Conservation (phyloP, 2,797 vertebrate genomes). For the Buphagus erythrorhynchus region DNA sequence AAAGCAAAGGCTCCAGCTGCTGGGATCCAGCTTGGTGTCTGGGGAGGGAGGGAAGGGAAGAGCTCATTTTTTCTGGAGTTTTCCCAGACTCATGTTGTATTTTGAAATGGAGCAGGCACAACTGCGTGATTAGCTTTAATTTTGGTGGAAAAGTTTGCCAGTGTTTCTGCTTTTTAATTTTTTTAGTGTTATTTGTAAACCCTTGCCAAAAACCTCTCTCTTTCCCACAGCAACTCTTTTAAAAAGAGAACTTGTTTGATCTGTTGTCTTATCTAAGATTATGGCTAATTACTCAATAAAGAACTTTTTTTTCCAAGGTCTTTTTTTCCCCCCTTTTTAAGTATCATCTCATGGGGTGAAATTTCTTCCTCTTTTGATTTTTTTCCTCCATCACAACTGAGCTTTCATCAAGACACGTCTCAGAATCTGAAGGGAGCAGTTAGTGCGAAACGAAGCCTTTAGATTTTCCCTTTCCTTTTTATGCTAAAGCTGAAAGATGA, state of each 20-base stretch:
- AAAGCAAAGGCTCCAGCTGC: background rate
- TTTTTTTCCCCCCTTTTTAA: background rate
- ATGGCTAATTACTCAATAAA: constrained; percentile 67
- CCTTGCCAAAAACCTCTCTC: background rate
- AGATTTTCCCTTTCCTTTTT: background rate
- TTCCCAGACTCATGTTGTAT: accelerated
- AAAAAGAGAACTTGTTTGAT: constrained; percentile 55
- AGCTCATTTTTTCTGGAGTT: background rate
- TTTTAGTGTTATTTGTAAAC: background rate
- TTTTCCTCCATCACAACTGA: background rate
- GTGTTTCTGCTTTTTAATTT: background rate
- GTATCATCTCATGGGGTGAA: background rate
- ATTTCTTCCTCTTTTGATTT: constrained; percentile 29
- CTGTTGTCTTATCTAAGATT: constrained; percentile 63
- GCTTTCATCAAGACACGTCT: constrained; percentile 13
- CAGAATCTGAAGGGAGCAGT: constrained; percentile 27
- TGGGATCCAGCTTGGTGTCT: accelerated
- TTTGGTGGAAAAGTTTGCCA: background rate
- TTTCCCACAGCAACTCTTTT: constrained; percentile 10
- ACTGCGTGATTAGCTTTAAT: background rate
- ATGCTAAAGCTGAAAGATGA: background rate
- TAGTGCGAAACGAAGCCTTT: background rate
- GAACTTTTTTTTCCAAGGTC: background rate
- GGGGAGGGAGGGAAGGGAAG: background rate
- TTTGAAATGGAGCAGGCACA: background rate